Conservation (phyloP, 2,113 vertebrate genomes). For the Sporophila hypoxantha region DNA sequence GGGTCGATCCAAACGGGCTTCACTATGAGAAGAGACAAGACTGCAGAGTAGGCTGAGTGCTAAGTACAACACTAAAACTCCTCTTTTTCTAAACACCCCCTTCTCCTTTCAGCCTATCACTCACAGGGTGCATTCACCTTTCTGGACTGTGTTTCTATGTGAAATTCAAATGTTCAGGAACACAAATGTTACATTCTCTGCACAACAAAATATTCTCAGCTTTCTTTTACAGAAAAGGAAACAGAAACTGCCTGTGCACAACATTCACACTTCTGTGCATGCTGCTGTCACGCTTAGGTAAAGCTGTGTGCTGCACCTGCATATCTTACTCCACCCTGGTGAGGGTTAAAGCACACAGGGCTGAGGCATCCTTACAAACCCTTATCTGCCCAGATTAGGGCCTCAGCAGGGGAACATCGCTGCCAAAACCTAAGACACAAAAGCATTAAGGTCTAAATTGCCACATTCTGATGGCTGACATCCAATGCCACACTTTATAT, state of each 20-base stretch:
- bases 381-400: not conserved
- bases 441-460: not conserved
- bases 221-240: not conserved
- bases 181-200: not conserved
- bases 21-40: not conserved
- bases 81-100: not conserved
- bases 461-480: not conserved
- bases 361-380: not conserved
- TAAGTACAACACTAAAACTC: not conserved
- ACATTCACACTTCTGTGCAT: not conserved
- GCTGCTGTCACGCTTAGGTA: accelerated
- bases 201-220: not conserved
- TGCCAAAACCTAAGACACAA: not conserved
- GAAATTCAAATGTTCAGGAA: not conserved
- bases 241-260: not conserved
- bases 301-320: not conserved
- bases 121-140: not conserved
- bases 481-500: not conserved
- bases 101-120: not conserved
- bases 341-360: constrained; percentile 14
- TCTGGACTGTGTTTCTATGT: not conserved
- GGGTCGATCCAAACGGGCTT: not conserved
- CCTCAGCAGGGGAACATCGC: not conserved
- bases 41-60: not conserved
- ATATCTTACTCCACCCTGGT: not conserved